phyloP scores from a whole-genome alignment of 2,888 invertebrate species.

The Chymomyza fuscimana region DNA sequence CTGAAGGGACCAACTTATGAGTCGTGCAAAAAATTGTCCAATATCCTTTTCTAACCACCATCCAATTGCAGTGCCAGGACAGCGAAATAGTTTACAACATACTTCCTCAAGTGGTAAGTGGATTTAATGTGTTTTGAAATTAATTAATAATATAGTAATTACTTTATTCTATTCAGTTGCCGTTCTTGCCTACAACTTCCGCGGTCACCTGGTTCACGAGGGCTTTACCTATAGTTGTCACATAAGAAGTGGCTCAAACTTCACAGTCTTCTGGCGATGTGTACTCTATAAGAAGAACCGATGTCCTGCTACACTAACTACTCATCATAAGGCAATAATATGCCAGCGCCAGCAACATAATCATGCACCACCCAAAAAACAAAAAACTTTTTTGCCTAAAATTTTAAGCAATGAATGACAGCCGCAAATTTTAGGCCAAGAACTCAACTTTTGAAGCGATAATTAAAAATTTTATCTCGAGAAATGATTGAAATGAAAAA shows the following conservation, averaged over 20 bases:
- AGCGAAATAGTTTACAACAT: not conserved
- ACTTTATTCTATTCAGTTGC: not conserved
- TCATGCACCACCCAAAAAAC: constrained; percentile 62
- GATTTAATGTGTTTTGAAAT: not conserved
- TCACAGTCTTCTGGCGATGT: constrained; percentile 76
- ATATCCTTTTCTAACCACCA: not conserved
- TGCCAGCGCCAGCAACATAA: constrained; percentile 69
- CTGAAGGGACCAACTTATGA: not conserved
- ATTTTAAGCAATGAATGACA: constrained; percentile 2
- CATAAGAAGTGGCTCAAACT: constrained; percentile 59
- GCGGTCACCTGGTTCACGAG: constrained; percentile 75
- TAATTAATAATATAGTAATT: not conserved
- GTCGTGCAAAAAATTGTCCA: not conserved
- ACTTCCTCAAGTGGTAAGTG: not conserved
- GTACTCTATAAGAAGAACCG: constrained; percentile 64
- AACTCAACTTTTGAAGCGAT: no score
- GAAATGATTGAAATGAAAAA: not conserved
- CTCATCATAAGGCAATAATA: constrained; percentile 67
- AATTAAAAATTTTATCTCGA: no score
- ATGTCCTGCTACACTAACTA: constrained; percentile 73
- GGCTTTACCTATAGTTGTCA: constrained; percentile 70
- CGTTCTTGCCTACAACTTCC: constrained; percentile 74
- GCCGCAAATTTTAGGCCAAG: no score
- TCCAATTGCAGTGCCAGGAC: not conserved
- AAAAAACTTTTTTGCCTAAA: constrained; percentile 38